phyloP scores from a whole-genome alignment of 1,140 invertebrate genomes.

The Heliconius melpomene region DNA sequence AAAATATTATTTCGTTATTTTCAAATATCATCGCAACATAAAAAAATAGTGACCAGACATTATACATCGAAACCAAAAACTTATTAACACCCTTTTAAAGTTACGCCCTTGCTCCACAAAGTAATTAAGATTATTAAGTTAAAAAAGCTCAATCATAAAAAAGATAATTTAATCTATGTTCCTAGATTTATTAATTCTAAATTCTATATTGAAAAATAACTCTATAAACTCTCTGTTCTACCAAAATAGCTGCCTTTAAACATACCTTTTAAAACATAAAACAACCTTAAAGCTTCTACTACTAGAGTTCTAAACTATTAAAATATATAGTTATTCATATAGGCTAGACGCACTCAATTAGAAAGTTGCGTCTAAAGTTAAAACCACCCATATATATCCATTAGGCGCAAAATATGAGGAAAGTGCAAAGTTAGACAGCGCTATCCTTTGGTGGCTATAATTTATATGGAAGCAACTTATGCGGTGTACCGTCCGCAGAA shows the following conservation, averaged over 20 bases:
- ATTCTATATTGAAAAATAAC: too few relatives aligned
- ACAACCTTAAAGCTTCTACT: neutral
- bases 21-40: neutral
- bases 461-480: constrained; percentile 72
- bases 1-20: too few relatives aligned
- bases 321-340: constrained; percentile 27
- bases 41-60: neutral
- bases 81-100: too few relatives aligned
- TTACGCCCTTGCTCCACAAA: too few relatives aligned
- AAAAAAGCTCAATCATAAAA: too few relatives aligned
- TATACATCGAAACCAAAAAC: too few relatives aligned
- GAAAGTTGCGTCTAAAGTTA: constrained; percentile 63
- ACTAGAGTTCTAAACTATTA: constrained; percentile 26
- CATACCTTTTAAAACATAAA: constrained; percentile 2
- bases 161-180: too few relatives aligned
- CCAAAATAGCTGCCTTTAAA: neutral
- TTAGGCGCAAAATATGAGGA: constrained; percentile 75
- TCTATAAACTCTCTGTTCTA: neutral
- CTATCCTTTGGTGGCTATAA: constrained; percentile 75
- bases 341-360: constrained; percentile 72
- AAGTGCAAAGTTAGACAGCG: constrained; percentile 77
- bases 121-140: too few relatives aligned
- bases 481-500: constrained; percentile 51
- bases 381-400: constrained; percentile 72
- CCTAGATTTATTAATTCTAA: too few relatives aligned